Percentiles rank a stretch among this genome's conserved stretches.
Conservation (phyloP, 2,113 vertebrate species). For the Rana temporaria region DNA sequence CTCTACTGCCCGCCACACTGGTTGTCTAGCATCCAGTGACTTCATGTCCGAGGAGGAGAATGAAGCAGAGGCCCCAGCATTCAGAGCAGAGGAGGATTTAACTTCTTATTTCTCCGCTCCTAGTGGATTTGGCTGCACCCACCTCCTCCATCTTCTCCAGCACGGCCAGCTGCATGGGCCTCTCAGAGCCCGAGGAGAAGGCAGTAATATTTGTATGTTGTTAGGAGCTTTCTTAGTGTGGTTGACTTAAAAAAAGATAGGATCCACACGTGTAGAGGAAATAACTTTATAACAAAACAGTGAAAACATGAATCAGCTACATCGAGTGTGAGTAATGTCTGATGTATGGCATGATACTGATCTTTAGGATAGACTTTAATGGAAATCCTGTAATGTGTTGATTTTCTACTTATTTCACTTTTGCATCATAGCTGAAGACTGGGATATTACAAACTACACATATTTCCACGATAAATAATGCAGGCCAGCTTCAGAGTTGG, state of each 20-base stretch:
- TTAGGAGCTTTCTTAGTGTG: constrained; percentile 16
- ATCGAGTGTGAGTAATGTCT: neutral
- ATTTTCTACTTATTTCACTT: constrained; percentile 32
- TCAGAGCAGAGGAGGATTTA: too few species aligned
- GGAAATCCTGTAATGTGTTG: constrained; percentile 43
- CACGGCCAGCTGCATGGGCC: too few species aligned
- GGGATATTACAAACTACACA: neutral
- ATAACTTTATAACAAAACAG: constrained; percentile 36
- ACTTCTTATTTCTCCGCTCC: too few species aligned
- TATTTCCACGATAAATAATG: neutral
- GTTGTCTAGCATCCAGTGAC: too few species aligned
- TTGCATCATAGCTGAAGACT: neutral
- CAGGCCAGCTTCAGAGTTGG: neutral
- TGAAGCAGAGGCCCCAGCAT: too few species aligned
- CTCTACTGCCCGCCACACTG: too few species aligned
- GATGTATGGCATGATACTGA: constrained; percentile 3
- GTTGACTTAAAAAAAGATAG: constrained; percentile 35
- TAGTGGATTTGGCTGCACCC: too few species aligned
- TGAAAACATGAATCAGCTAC: constrained; percentile 16
- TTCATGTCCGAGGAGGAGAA: too few species aligned
- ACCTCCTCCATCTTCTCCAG: too few species aligned
- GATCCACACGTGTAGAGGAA: constrained; percentile 53
- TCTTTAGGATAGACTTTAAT: constrained; percentile 29
- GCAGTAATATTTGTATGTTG: constrained; percentile 36
- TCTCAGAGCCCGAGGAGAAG: too few species aligned